A percentile compares a stretch with the other conserved stretches of the same genome.
Conservation (phyloP, 2,113 vertebrate genomes). For the Melanostigma gelatinosum region DNA sequence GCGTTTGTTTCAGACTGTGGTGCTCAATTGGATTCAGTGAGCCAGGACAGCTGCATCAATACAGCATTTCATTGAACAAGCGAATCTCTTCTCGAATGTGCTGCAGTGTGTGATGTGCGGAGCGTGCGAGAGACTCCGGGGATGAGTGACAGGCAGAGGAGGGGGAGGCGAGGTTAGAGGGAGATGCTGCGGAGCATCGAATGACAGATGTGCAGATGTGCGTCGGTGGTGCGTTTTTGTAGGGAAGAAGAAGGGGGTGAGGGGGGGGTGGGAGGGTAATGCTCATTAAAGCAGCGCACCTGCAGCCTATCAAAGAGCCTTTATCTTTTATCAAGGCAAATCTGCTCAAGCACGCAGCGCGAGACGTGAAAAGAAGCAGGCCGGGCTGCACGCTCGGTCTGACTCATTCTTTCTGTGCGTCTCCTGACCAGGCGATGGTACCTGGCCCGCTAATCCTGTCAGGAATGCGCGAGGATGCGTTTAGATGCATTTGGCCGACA, state of each 20-base stretch:
- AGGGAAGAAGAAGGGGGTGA: not conserved
- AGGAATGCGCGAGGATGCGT: constrained; percentile 69
- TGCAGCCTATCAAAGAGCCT: constrained; percentile 81
- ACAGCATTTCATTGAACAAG: constrained; percentile 50
- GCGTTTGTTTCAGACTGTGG: constrained; percentile 51
- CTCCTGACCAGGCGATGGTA: constrained; percentile 49
- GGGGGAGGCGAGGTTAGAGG: constrained; percentile 13
- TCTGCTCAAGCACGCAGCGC: constrained; percentile 76
- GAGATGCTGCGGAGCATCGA: constrained; percentile 51
- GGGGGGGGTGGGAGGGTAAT: constrained; percentile 21
- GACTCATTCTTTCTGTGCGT: constrained; percentile 20
- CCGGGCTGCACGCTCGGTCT: constrained; percentile 39
- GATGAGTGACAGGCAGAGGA: constrained; percentile 48
- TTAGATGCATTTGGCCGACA: constrained; percentile 65
- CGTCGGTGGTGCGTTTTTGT: constrained; percentile 48
- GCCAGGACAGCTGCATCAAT: constrained; percentile 47
- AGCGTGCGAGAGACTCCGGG: constrained; percentile 18
- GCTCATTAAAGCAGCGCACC: constrained; percentile 81
- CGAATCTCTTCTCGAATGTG: constrained; percentile 11
- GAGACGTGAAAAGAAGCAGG: constrained; percentile 66
- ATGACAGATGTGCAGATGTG: constrained; percentile 71
- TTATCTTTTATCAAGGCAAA: constrained; percentile 80
- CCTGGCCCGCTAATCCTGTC: constrained; percentile 67
- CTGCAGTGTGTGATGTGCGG: constrained; percentile 1
- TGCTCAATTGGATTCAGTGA: constrained; percentile 27